phyloP scores from a whole-genome alignment of 2,113 vertebrate genomes.

The Petromus typicus region DNA sequence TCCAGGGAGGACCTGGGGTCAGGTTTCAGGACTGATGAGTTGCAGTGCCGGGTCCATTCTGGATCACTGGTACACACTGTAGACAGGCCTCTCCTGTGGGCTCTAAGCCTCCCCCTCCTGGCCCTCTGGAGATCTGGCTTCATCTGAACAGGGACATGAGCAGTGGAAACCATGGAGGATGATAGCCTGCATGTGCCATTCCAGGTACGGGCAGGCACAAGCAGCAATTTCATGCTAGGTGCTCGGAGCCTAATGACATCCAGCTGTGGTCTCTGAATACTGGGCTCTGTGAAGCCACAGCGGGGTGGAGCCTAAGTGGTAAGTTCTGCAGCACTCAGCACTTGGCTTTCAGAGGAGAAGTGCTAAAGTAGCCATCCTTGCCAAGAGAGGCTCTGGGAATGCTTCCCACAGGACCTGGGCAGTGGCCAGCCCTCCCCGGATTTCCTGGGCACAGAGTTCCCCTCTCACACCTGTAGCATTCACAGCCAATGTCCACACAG shows the following conservation, averaged over 20 bases:
- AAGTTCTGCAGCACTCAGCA: background rate
- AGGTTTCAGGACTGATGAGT: background rate
- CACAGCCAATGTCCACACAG: background rate
- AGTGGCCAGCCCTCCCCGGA: background rate
- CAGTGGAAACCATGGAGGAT: background rate
- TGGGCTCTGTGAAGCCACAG: conserved; percentile 18
- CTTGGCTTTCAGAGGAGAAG: background rate
- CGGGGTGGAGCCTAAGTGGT: background rate
- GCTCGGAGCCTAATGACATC: conserved; percentile 70
- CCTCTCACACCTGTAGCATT: background rate
- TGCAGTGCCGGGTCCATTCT: background rate
- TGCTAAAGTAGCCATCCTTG: background rate
- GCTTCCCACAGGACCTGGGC: background rate
- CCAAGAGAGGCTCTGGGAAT: background rate
- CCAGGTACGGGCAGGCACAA: background rate
- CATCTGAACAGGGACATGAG: background rate
- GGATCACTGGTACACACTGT: background rate
- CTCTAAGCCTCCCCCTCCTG: background rate
- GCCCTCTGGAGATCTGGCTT: background rate
- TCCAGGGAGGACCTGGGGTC: background rate
- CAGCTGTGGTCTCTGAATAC: conserved; percentile 73
- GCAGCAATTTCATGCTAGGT: background rate
- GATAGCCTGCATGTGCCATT: background rate
- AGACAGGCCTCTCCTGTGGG: rapidly evolving
- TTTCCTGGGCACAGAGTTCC: background rate